A percentile compares a stretch with the other conserved stretches of the same genome.
Evolutionary conservation across 2,888 invertebrate genomes (phyloP).

Genomic region (Ochlodes sylvanus): DNA sequence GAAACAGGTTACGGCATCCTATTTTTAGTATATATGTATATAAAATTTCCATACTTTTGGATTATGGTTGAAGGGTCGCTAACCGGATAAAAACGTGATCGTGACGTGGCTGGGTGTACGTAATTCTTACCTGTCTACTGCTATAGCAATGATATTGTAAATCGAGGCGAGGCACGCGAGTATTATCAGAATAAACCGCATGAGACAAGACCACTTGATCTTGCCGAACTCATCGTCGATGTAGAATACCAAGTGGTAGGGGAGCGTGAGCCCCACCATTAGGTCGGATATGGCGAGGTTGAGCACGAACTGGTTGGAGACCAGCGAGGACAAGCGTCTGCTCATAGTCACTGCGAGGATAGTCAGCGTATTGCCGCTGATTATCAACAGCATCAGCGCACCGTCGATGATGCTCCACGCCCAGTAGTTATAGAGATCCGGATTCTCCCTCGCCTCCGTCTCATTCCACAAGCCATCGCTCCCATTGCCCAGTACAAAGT

Average conservation of each 20-base stretch:
- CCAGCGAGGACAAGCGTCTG: slow-evolving; percentile 87
- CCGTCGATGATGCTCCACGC: slow-evolving; percentile 88
- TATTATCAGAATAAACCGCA: slow-evolving; percentile 90
- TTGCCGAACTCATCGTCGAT: slow-evolving; percentile 85
- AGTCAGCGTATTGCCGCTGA: slow-evolving; percentile 90
- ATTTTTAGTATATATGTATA: slow-evolving; percentile 16
- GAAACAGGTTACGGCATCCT: not conserved
- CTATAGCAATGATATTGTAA: slow-evolving; percentile 91
- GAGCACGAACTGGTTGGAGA: slow-evolving; percentile 91
- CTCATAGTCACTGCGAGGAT: slow-evolving; percentile 90
- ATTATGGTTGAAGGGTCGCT: slow-evolving; percentile 8
- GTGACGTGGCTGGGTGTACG: slow-evolving; percentile 37
- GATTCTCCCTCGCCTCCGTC: slow-evolving; percentile 59
- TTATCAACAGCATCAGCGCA: slow-evolving; percentile 87
- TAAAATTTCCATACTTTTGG: slow-evolving; percentile 17
- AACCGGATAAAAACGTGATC: slow-evolving; percentile 3
- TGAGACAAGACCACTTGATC: slow-evolving; percentile 87
- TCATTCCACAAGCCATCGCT: slow-evolving; percentile 69
- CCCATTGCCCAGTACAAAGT: slow-evolving; percentile 73
- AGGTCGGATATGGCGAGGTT: slow-evolving; percentile 92
- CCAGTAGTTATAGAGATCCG: slow-evolving; percentile 78
- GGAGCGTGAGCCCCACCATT: slow-evolving; percentile 90
- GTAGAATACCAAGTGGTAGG: slow-evolving; percentile 92
- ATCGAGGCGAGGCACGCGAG: slow-evolving; percentile 92
- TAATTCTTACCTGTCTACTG: slow-evolving; percentile 86